Evolutionary conservation across 2,888 invertebrate species (phyloP).

Genomic region (Lepidonotus clava): DNA sequence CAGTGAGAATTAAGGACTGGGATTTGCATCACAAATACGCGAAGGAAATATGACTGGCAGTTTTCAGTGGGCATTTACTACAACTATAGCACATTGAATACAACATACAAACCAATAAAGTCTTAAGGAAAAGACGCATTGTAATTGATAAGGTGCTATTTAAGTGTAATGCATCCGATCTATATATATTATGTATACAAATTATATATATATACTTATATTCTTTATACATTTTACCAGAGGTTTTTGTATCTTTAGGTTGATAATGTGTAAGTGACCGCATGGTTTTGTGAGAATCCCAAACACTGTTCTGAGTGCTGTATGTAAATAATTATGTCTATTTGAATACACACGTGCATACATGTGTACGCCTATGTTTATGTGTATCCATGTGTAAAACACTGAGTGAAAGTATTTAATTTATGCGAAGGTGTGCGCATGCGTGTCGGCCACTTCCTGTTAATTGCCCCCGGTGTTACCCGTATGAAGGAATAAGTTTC

Average conservation of each 20-base stretch:
- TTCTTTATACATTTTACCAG: slow-evolving; percentile 53
- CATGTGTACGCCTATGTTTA: not conserved
- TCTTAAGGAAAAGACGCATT: not conserved
- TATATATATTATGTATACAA: slow-evolving; percentile 32
- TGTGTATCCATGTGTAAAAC: not conserved
- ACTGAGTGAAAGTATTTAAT: slow-evolving; percentile 41
- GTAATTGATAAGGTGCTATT: slow-evolving; percentile 3
- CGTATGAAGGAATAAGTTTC: not conserved
- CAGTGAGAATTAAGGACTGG: too few species aligned
- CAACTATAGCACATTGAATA: too few species aligned
- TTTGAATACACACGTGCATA: slow-evolving; percentile 29
- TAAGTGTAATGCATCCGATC: not conserved
- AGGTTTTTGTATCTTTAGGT: slow-evolving; percentile 9
- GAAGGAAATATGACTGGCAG: too few species aligned
- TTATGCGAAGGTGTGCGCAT: slow-evolving; percentile 27
- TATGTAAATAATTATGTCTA: slow-evolving; percentile 36
- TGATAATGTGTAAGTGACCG: slow-evolving; percentile 7
- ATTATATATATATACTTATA: slow-evolving; percentile 38
- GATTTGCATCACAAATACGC: too few species aligned
- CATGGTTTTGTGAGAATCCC: slow-evolving; percentile 39
- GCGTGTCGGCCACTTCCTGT: not conserved
- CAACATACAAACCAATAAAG: too few species aligned
- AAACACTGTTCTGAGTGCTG: not conserved
- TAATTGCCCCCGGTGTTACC: slow-evolving; percentile 27
- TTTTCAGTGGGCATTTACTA: too few species aligned